Evolutionary conservation across 35 echinoderm and acorn worm genomes (phyloP).

Genomic region (Apostichopus japonicus): DNA sequence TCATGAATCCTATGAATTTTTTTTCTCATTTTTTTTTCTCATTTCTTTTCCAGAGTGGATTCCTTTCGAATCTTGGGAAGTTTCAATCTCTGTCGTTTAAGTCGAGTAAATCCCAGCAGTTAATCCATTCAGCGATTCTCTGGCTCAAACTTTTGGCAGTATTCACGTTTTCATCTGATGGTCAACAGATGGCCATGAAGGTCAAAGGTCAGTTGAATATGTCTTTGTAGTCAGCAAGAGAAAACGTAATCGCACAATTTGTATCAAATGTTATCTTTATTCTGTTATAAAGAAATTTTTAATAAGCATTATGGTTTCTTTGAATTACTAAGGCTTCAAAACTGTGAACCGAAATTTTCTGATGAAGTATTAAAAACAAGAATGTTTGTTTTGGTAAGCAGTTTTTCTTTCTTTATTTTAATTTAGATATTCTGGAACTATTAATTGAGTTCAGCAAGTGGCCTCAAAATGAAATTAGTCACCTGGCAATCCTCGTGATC

Average conservation of each 20-base stretch:
- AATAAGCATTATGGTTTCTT: too few relatives aligned
- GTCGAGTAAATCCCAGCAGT: constrained; percentile 15
- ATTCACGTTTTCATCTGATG: constrained; percentile 87
- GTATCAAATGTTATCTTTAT: too few relatives aligned
- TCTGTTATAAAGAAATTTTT: too few relatives aligned
- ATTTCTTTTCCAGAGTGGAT: constrained; percentile 76
- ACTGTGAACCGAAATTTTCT: too few relatives aligned
- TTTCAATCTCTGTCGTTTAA: constrained; percentile 57
- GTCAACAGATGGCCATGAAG: constrained; percentile 92
- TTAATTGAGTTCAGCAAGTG: constrained; percentile 71
- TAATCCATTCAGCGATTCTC: constrained; percentile 49
- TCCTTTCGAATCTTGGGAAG: constrained; percentile 74
- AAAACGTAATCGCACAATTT: too few relatives aligned
- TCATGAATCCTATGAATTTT: too few relatives aligned
- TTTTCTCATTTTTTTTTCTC: too few relatives aligned
- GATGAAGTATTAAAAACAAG: too few relatives aligned
- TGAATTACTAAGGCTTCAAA: too few relatives aligned
- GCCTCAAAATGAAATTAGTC: constrained; percentile 12
- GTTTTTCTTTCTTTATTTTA: too few relatives aligned
- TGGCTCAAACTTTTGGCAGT: constrained; percentile 91
- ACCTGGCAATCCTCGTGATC: constrained; percentile 71
- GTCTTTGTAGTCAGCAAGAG: too few relatives aligned
- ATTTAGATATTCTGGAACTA: constrained; percentile 72
- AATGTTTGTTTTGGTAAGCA: too few relatives aligned
- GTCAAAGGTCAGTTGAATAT: constrained; percentile 72